A percentile compares a stretch with the other conserved stretches of the same genome.
phyloP scores from a whole-genome alignment of 1,140 invertebrate genomes.

The Lerema accius region DNA sequence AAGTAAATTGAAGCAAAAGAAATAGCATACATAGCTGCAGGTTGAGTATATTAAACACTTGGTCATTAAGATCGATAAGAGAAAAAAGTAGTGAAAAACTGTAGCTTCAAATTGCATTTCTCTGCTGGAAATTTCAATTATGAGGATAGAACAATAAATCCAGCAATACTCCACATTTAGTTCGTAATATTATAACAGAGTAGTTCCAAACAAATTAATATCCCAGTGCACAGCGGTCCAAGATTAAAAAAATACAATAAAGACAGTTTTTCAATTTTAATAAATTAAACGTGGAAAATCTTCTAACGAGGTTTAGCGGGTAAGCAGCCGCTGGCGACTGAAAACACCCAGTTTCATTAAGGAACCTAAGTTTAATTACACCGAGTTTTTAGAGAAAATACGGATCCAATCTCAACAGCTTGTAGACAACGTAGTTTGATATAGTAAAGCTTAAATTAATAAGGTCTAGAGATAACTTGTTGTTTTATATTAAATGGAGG shows the following conservation, averaged over 20 bases:
- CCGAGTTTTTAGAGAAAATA: conserved; percentile 21
- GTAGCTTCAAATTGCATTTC: no score
- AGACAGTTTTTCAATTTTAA: conserved; percentile 23
- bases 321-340: conserved; percentile 6
- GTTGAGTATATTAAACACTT: no score
- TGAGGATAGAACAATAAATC: no score
- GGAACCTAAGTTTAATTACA: conserved; percentile 27
- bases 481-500: conserved; percentile 11
- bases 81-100: no score
- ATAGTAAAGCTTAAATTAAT: background rate
- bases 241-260: conserved; percentile 7
- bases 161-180: no score
- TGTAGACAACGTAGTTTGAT: conserved; percentile 1
- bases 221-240: background rate
- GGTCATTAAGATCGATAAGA: no score
- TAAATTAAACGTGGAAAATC: conserved; percentile 20
- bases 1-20: no score
- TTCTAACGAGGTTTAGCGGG: conserved; percentile 15
- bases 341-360: conserved; percentile 16
- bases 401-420: conserved; percentile 10
- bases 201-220: no score
- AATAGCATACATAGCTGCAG: no score
- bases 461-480: background rate
- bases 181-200: no score
- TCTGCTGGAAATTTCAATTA: no score